Evolutionary conservation across 2,888 invertebrate species (phyloP).

Genomic region (Fragum sueziense): DNA sequence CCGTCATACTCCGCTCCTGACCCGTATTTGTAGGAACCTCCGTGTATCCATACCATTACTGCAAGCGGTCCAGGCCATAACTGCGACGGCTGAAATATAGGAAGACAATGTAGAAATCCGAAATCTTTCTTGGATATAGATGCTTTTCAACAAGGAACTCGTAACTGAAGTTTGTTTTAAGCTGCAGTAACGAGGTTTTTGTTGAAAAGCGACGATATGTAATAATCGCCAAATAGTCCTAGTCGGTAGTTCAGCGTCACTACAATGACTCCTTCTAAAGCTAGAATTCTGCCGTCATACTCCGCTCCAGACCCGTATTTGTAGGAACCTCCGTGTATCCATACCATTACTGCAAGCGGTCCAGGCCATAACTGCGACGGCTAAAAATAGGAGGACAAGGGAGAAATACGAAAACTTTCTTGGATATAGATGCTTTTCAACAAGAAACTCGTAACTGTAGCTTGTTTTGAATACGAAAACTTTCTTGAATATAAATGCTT

Average conservation of each 20-base stretch:
- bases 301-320: constrained; percentile 63
- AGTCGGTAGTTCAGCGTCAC: constrained; percentile 69
- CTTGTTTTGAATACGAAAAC: too few relatives aligned
- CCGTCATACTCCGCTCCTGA: constrained; percentile 68
- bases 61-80: constrained; percentile 35
- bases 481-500: too few relatives aligned
- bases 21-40: constrained; percentile 66
- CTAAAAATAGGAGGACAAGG: too few relatives aligned
- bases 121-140: too few relatives aligned
- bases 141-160: too few relatives aligned
- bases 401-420: too few relatives aligned
- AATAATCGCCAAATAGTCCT: constrained; percentile 64
- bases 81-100: neutral
- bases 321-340: constrained; percentile 72
- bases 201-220: too few relatives aligned
- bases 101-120: neutral
- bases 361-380: neutral
- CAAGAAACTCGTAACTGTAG: too few relatives aligned
- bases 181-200: too few relatives aligned
- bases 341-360: constrained; percentile 67
- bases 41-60: constrained; percentile 73
- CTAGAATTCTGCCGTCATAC: constrained; percentile 66
- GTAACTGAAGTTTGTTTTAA: too few relatives aligned
- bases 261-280: constrained; percentile 68
- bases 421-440: too few relatives aligned